Evolutionary conservation across 1,140 invertebrate genomes (phyloP).

Genomic region (Aphelinus certus): DNA sequence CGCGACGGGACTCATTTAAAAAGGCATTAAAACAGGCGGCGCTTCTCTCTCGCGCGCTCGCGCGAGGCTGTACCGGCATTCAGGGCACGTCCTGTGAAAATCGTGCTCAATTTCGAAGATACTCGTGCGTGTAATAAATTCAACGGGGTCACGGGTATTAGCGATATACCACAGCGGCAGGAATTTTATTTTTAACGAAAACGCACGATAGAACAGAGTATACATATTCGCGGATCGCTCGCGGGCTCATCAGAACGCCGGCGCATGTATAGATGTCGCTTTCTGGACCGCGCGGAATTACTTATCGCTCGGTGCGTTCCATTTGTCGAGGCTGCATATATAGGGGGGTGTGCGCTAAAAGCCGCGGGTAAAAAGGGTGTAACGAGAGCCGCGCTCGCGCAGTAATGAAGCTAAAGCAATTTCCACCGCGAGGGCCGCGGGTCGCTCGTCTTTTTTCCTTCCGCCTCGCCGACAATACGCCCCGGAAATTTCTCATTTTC

Average conservation of each 20-base stretch:
- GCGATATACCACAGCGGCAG: background rate
- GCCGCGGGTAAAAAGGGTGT: no score
- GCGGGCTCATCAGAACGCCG: no score
- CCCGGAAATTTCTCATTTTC: background rate
- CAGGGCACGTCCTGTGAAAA: conserved; percentile 22
- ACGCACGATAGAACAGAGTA: background rate
- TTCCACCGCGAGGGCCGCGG: background rate
- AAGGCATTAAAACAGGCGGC: background rate
- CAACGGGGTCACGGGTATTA: conserved; percentile 12
- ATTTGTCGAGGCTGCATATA: background rate
- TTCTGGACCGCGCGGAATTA: no score
- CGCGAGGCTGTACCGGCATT: background rate
- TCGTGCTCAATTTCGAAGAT: conserved; percentile 34
- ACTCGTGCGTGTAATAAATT: conserved; percentile 38
- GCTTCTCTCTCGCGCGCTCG: no score
- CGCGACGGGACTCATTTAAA: conserved; percentile 2
- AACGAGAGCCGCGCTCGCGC: no score
- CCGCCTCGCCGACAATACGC: no score
- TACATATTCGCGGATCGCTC: no score
- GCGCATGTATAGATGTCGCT: no score
- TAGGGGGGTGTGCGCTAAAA: background rate
- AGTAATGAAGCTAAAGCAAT: conserved; percentile 11
- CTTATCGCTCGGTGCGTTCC: no score
- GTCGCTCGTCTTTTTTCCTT: background rate
- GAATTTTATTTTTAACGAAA: conserved; percentile 32